Conservation (phyloP, 1,140 invertebrate species). For the Wasmannia auropunctata region DNA sequence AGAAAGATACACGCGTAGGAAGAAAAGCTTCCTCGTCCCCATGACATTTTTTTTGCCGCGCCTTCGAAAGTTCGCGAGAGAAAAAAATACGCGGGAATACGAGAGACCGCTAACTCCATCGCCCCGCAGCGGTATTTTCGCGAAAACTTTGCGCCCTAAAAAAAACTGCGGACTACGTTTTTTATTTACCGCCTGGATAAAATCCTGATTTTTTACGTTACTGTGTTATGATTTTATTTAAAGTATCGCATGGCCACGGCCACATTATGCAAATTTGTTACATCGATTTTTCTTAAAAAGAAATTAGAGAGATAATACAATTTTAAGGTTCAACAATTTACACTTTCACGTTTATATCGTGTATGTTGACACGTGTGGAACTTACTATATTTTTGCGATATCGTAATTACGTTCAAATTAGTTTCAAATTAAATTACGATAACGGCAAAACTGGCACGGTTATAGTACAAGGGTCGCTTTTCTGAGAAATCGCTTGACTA, state of each 20-base stretch:
- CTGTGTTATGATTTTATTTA: constrained; percentile 30
- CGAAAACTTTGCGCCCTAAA: constrained; percentile 23
- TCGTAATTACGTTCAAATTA: neutral
- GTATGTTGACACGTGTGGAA: neutral
- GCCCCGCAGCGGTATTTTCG: neutral
- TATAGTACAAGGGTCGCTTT: neutral
- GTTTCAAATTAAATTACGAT: constrained; percentile 1
- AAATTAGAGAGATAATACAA: neutral
- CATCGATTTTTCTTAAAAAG: neutral
- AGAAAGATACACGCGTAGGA: neutral
- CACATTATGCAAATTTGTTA: constrained; percentile 10
- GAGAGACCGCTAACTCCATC: neutral
- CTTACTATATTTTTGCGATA: neutral
- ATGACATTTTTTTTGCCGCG: constrained; percentile 11
- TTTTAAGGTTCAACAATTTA: neutral
- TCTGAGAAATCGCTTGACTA: neutral
- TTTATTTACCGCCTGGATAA: constrained; percentile 14
- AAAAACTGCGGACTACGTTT: neutral
- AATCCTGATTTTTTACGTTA: constrained; percentile 13
- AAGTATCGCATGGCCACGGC: neutral
- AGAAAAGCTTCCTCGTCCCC: neutral
- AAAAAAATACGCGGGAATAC: neutral
- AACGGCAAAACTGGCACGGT: neutral
- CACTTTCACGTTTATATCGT: no score
- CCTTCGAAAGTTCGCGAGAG: constrained; percentile 11